Base-by-base conservation (phyloP, 2,113 vertebrate species). In the Peromyscus polionotus region DNA sequence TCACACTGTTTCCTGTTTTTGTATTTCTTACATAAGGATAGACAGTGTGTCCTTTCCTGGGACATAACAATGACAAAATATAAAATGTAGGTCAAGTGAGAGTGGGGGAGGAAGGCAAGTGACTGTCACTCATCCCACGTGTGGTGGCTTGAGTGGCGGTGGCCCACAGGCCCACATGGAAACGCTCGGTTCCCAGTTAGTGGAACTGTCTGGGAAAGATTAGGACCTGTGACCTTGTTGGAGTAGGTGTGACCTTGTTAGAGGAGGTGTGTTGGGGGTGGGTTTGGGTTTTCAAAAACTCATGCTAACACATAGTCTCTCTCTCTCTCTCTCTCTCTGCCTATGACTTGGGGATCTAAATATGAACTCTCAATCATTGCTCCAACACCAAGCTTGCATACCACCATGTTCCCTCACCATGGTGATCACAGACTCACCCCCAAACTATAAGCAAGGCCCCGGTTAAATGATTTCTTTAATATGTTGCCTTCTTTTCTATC, bases 71-170 rank as follows among this genome's bases (percentile, higher is more conserved):
- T 7, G 54, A 45, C 10, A 57, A 85, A 86, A 39, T 54, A 31
- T 22, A 48, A 85, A 61, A 51, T 45, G 14, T 1, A n/a, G 22
- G 59, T 3, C 10, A 26, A 61, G 54, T 45, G 6, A 59, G 31
- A n/a, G 6, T 39, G 22, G 72, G 7, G 57, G 3, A 36, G n/a
- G 57, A 11, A 28, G n/a, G 63, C 33, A 3, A 39, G 45, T 16
- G 57, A 39, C 3, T 5, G n/a, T 14, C 3, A 42, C n/a, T 9
- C n/a, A 42, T 17, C 7, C 17, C n/a, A 2, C 9, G 36, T 0
- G 1, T 61, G 12, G 12, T 16, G 6, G 12, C 7, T 16, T 61
- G 12, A 39, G 24, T 5, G 13, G 28, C 7, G 16, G 17, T 7
- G 39, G 13, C 13, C 36, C 7, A 42, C 1, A 10, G 24, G 13